Evolutionary conservation across 2,113 vertebrate species (phyloP), one percentile per base, ranked within the genome.

Genomic region (Raphicerus campestris): DNA sequence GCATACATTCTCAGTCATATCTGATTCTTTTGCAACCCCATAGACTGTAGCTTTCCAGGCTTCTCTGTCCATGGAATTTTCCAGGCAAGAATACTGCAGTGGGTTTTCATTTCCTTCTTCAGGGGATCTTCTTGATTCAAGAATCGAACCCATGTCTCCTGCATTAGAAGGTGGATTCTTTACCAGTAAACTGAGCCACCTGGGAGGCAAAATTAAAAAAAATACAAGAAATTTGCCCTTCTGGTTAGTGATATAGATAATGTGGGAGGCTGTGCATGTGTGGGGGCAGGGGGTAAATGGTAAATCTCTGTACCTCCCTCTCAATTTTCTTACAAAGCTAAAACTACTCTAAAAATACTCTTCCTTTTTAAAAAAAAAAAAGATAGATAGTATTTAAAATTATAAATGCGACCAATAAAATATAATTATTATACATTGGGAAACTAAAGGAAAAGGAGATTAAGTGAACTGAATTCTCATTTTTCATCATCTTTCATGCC

Each of bases 311-410:
- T 77, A 35, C 66, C 45, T 77, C 45, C 63, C 61, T 82, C 49
- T 77, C 35, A 53, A 47, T 78, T 77, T 77, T 77, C 49, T 77
- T 24, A 24, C 53, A 63, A 77, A 95, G 80, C 30, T 61, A 61
- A 77, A 85, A 90, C 35, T 85, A 53, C 22, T 91, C 47, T 47
- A 78, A 75, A 51, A 60, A 53, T 81, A 17, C 15, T 60, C 9
- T 60, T 75, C n/a, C 32, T 70, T 55, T 20, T 20, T 28, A 1
- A 30, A 35, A 66, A 20, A 45, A 85, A 83, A 92, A n/a, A n/a
- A n/a, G n/a, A n/a, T n/a, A n/a, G 30, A 49, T 32, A 81, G n/a
- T 63, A 78, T 53, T 96, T 97, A 49, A 95, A 82, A 82, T 92
- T 30, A 89, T 20, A 85, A 47, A 89, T 91, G 73, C 32, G 88